phyloP scores from a whole-genome alignment of 2,113 vertebrate species.

The Spermophilus dauricus region DNA sequence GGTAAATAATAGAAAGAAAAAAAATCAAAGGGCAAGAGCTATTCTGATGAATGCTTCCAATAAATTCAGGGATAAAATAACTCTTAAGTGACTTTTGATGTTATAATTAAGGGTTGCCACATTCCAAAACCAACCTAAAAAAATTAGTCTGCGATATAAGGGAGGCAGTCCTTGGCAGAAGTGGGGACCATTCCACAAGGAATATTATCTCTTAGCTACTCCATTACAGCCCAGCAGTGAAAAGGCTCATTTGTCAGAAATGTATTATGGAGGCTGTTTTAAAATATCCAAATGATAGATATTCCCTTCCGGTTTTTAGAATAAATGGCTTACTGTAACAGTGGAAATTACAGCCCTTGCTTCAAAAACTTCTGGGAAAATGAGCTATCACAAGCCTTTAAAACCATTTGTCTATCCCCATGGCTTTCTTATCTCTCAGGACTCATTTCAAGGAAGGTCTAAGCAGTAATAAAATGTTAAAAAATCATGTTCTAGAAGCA shows the following conservation, averaged over 20 bases:
- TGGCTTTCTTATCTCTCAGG: constrained; percentile 24
- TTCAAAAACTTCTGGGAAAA: constrained; percentile 88
- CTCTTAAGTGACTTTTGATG: background rate
- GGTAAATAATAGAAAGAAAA: background rate
- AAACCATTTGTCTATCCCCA: constrained; percentile 76
- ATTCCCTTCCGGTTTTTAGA: constrained; percentile 81
- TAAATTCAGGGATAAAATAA: background rate
- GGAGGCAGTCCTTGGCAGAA: constrained; percentile 42
- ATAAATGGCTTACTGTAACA: constrained; percentile 89
- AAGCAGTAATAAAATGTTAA: constrained; percentile 65
- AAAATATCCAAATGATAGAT: constrained; percentile 87
- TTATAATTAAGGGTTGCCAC: constrained; percentile 66
- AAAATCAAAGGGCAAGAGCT: background rate
- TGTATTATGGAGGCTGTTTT: constrained; percentile 80
- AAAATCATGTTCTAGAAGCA: constrained; percentile 45
- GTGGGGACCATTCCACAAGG: constrained; percentile 32
- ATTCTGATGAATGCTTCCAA: constrained; percentile 71
- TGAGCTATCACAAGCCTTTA: constrained; percentile 76
- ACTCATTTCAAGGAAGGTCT: constrained; percentile 58
- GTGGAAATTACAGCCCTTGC: constrained; percentile 82
- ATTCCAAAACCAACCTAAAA: background rate
- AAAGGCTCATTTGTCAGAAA: constrained; percentile 84
- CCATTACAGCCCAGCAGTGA: constrained; percentile 46
- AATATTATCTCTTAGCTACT: constrained; percentile 74
- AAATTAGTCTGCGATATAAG: background rate